phyloP scores from a whole-genome alignment of 2,797 vertebrate genomes.

The Poliocrania exsul region DNA sequence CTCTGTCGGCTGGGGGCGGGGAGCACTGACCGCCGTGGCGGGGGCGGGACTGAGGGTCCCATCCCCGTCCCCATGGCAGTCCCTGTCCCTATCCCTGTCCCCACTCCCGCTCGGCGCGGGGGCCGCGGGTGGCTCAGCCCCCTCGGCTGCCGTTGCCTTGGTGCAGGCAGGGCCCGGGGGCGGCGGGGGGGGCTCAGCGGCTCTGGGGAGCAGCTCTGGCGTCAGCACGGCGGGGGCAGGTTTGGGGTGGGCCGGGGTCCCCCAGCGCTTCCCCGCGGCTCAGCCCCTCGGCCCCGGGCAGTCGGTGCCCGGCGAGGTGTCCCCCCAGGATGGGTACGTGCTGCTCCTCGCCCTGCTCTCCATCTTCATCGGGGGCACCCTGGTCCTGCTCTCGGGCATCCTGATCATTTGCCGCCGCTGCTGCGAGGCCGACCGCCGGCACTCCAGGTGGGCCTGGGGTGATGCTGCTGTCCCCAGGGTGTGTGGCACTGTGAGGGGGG shows the following conservation, averaged over 20 bases:
- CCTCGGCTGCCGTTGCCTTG: conserved; percentile 5
- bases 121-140: neutral
- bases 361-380: conserved; percentile 87
- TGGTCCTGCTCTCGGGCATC: conserved; percentile 86
- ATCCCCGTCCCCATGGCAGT: neutral
- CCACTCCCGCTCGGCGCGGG: neutral
- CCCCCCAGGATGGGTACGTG: conserved; percentile 86
- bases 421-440: conserved; percentile 82
- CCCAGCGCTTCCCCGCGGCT: neutral
- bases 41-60: neutral
- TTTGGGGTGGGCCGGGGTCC: neutral
- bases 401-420: conserved; percentile 87
- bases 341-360: conserved; percentile 89
- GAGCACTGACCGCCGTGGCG: rapidly evolving
- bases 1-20: neutral
- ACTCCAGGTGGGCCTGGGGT: conserved; percentile 81
- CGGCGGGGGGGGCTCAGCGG: neutral
- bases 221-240: neutral
- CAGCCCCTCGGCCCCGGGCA: neutral
- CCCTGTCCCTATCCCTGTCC: neutral
- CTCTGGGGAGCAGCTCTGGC: neutral
- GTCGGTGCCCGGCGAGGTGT: conserved; percentile 66
- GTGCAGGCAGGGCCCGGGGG: conserved; percentile 42
- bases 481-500: rapidly evolving
- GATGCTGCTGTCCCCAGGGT: rapidly evolving